These are phyloP conservation scores for Furnarius figulus DNA, from an alignment of 2,113 vertebrate species.

Conservation along the genomic window DNA sequence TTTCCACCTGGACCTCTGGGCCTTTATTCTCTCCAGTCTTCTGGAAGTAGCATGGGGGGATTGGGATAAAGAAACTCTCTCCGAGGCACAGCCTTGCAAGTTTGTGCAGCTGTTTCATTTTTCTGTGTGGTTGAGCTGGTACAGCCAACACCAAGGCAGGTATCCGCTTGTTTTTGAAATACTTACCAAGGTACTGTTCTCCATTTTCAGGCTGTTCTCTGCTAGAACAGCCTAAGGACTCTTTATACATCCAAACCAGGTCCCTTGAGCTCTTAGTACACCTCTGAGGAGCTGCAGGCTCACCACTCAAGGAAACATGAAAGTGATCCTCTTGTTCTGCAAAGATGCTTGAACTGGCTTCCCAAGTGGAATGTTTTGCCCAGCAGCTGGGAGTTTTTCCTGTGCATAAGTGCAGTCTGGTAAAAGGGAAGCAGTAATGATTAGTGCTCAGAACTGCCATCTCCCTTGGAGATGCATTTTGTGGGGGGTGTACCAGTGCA, in stretches of 20 bases:
- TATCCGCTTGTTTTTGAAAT: not conserved
- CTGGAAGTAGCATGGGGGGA: not conserved
- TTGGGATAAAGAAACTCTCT: not conserved
- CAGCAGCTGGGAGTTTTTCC: not conserved
- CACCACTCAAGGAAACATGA: rapidly evolving
- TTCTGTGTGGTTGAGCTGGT: not conserved
- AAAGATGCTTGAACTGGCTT: not conserved
- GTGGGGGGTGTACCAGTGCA: not conserved
- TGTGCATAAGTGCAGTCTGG: not conserved
- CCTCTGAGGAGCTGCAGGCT: not conserved
- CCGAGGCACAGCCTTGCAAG: not conserved
- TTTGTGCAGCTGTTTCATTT: not conserved
- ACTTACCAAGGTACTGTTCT: not conserved
- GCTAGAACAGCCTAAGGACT: not conserved
- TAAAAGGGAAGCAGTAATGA: not conserved
- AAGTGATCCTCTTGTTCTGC: not conserved
- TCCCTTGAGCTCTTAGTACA: not conserved
- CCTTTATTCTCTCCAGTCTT: not conserved
- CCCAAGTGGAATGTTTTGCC: not conserved
- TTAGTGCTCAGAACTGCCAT: not conserved
- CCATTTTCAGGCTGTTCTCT: not conserved
- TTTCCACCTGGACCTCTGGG: not conserved
- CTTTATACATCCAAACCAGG: not conserved
- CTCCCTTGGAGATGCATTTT: not conserved
- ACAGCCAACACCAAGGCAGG: not conserved